A percentile compares a stretch with the other conserved stretches of the same genome.
Conservation (phyloP, 2,113 vertebrate species). For the Barbus barbus region DNA sequence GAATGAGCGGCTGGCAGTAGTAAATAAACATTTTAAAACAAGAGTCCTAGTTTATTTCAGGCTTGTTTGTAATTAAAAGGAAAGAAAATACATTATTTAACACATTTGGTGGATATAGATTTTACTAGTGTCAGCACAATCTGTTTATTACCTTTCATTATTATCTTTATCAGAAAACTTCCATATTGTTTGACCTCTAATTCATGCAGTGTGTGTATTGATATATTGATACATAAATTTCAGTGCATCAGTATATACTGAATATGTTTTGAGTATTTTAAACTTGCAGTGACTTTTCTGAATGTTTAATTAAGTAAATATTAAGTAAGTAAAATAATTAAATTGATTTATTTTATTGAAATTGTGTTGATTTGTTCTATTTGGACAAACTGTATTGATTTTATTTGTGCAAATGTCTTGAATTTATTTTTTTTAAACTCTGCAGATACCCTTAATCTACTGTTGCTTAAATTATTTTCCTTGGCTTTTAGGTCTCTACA, state of each 20-base stretch:
- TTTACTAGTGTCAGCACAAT: too few relatives aligned
- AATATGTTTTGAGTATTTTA: too few relatives aligned
- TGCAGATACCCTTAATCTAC: not conserved
- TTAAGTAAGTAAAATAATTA: not conserved
- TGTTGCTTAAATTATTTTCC: not conserved
- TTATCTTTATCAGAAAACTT: too few relatives aligned
- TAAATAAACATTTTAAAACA: not conserved
- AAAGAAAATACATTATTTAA: not conserved
- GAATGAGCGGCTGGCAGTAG: too few relatives aligned
- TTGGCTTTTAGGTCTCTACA: not conserved
- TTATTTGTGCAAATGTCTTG: not conserved
- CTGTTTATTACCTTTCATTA: too few relatives aligned
- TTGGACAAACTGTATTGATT: not conserved
- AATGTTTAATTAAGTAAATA: not conserved
- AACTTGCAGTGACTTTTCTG: not conserved
- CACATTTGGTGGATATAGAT: not conserved
- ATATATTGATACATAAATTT: too few relatives aligned
- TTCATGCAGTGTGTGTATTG: too few relatives aligned
- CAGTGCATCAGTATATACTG: too few relatives aligned
- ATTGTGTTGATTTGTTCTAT: not conserved
- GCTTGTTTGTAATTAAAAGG: too few relatives aligned
- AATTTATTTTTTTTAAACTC: not conserved
- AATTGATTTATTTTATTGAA: not conserved
- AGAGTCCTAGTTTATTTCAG: not conserved
- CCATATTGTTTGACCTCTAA: too few relatives aligned